Evolutionary conservation across 1,140 invertebrate genomes (phyloP).

Genomic region (Triops longicaudatus): DNA sequence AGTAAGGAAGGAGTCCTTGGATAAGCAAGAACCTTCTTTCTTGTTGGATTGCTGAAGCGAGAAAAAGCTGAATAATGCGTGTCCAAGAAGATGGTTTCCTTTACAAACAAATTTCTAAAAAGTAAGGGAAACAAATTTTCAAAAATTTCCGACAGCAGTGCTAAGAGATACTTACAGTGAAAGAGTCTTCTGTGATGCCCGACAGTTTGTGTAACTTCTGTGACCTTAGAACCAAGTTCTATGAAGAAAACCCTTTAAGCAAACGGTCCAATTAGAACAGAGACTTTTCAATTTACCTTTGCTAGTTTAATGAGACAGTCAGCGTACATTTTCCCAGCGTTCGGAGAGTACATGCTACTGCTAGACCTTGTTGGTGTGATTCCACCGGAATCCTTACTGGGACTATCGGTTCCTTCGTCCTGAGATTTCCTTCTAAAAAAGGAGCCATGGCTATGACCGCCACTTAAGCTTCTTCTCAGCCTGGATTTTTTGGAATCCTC

Average conservation of each 20-base stretch:
- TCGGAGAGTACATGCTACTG: background rate
- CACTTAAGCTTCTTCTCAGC: background rate
- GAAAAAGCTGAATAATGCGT: conserved; percentile 18
- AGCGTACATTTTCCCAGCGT: background rate
- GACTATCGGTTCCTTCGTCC: background rate
- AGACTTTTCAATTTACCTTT: background rate
- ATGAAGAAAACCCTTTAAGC: background rate
- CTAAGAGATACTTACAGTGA: background rate
- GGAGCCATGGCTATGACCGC: background rate
- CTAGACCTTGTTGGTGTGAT: conserved; percentile 2
- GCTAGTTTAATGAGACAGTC: background rate
- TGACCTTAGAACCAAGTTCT: background rate
- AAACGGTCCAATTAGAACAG: background rate
- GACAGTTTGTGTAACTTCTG: background rate
- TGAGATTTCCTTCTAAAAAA: background rate
- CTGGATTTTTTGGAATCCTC: background rate
- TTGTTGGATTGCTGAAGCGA: background rate
- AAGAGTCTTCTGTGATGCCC: background rate
- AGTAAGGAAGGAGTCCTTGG: conserved; percentile 20
- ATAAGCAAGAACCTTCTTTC: background rate
- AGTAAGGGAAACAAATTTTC: background rate
- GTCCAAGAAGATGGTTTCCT: conserved; percentile 1
- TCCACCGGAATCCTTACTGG: background rate
- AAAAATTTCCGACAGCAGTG: background rate
- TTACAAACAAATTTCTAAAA: conserved; percentile 23